These are phyloP conservation scores for Archaeoteleia sp. DNA, from an alignment of 2,888 invertebrate genomes.

Conservation along the genomic window DNA sequence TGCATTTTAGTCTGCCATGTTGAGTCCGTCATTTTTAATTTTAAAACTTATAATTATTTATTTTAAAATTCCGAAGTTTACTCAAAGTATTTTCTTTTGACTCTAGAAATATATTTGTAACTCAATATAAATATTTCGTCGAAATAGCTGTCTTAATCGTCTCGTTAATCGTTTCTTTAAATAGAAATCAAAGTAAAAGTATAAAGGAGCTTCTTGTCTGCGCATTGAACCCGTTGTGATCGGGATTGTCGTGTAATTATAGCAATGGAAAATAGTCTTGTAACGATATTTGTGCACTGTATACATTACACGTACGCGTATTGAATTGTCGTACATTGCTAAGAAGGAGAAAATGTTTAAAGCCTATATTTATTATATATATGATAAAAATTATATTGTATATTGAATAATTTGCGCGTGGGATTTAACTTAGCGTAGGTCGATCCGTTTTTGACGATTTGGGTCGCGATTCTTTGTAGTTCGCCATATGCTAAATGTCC, in stretches of 20 bases:
- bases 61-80: conserved; percentile 4
- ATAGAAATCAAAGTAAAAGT: background rate
- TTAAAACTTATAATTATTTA: too few relatives aligned
- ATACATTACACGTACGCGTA: conserved; percentile 54
- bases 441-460: conserved; percentile 15
- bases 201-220: conserved; percentile 30
- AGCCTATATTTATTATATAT: conserved; percentile 60
- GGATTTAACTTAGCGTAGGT: conserved; percentile 21
- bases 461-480: conserved; percentile 36
- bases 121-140: too few relatives aligned
- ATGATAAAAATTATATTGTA: conserved; percentile 69
- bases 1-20: too few relatives aligned
- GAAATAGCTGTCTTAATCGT: background rate
- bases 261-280: conserved; percentile 34
- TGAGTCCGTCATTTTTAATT: too few relatives aligned
- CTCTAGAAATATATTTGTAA: too few relatives aligned
- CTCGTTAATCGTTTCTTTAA: background rate
- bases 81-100: too few relatives aligned
- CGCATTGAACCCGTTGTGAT: conserved; percentile 15
- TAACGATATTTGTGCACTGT: conserved; percentile 53
- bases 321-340: conserved; percentile 68
- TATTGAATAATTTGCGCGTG: conserved; percentile 61
- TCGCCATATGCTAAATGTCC: conserved; percentile 38
- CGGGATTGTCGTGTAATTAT: conserved; percentile 33
- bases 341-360: conserved; percentile 54